Evolutionary conservation across 2,113 vertebrate species (phyloP).

Genomic region (Leiothrix lutea): DNA sequence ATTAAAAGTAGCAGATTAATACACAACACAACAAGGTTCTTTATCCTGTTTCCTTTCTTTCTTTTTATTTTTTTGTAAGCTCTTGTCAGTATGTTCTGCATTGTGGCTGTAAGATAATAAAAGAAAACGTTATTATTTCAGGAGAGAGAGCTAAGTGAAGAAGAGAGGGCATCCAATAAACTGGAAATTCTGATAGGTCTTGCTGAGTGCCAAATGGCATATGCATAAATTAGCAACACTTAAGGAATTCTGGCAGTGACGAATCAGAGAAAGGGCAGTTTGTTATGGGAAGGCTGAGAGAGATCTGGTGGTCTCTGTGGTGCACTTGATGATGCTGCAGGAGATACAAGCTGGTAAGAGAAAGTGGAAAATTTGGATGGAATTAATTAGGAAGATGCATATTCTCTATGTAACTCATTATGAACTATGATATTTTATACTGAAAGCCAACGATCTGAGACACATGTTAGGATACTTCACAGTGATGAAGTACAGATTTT

Average conservation of each 20-base stretch:
- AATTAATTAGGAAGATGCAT: not conserved
- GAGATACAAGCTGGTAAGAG: not conserved
- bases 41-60: not conserved
- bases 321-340: not conserved
- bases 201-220: conserved; percentile 19
- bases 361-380: not conserved
- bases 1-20: not conserved
- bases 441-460: not conserved
- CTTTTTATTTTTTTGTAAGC: not conserved
- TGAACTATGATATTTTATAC: not conserved
- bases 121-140: not conserved
- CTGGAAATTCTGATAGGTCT: not conserved
- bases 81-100: not conserved
- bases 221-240: not conserved
- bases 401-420: not conserved
- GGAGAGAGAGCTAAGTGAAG: not conserved
- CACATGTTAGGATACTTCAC: not conserved
- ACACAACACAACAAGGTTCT: not conserved
- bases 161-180: conserved; percentile 23
- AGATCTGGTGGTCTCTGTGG: not conserved
- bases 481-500: not conserved
- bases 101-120: not conserved
- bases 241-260: not conserved
- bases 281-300: not conserved
- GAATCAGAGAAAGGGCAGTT: not conserved